A percentile compares a stretch with the other conserved stretches of the same genome.
Evolutionary conservation across 2,888 invertebrate species (phyloP).

Genomic region (Clunio marinus): DNA sequence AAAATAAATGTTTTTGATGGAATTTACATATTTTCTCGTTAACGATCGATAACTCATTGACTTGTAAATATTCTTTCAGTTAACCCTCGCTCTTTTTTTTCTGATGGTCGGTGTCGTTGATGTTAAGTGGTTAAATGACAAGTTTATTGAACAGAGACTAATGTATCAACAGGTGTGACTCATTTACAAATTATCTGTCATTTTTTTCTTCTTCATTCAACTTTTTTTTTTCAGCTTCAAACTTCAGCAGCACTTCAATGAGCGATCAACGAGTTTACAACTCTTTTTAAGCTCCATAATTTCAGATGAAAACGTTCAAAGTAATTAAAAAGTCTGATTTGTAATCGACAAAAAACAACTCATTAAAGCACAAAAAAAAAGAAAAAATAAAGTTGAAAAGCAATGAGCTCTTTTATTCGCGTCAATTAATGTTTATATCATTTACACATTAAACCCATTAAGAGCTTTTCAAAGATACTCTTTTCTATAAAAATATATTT

Average conservation of each 20-base stretch:
- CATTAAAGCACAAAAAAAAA: no score
- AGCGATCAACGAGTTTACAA: not conserved
- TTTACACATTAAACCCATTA: constrained; percentile 39
- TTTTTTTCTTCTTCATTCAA: not conserved
- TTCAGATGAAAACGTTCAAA: not conserved
- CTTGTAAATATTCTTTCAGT: no score
- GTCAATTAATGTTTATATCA: constrained; percentile 32
- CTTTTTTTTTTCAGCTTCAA: not conserved
- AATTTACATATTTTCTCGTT: not conserved
- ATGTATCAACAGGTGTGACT: constrained; percentile 19
- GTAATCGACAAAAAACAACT: not conserved
- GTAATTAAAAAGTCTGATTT: not conserved
- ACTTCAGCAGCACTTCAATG: not conserved
- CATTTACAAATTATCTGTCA: not conserved
- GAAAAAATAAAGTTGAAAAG: constrained; percentile 16
- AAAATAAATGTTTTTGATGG: not conserved
- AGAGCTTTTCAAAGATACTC: constrained; percentile 25
- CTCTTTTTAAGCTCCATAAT: not conserved
- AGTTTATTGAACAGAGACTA: constrained; percentile 27
- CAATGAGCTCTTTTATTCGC: constrained; percentile 1
- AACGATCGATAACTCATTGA: not conserved
- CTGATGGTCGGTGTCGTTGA: constrained; percentile 4
- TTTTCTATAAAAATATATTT: not conserved
- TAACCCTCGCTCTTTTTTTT: no score
- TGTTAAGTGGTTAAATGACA: constrained; percentile 5